phyloP scores from a whole-genome alignment of 2,888 invertebrate species.

The Adela reaumurella region DNA sequence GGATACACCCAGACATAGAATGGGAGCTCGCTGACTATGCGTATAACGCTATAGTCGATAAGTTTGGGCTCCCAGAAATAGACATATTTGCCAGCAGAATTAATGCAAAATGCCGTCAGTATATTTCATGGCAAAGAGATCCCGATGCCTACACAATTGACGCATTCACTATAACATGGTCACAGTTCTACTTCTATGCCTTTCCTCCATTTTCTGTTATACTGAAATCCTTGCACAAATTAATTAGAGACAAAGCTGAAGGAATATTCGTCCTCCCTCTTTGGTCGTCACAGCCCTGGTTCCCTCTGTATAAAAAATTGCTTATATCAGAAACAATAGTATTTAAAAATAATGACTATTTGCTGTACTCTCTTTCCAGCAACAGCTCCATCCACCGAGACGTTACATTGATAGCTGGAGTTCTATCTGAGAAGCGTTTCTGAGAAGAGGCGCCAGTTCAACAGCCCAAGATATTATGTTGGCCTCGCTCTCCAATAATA shows the following conservation, averaged over 20 bases:
- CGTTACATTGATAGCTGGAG: slow-evolving; percentile 8
- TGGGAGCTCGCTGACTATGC: slow-evolving; percentile 1
- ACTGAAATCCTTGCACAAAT: slow-evolving; percentile 8
- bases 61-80: slow-evolving; percentile 8
- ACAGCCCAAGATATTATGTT: too few relatives aligned
- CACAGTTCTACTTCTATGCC: not conserved
- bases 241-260: slow-evolving; percentile 5
- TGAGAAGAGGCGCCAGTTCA: not conserved
- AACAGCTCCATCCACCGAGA: slow-evolving; percentile 6
- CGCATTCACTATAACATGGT: not conserved
- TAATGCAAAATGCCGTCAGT: slow-evolving; percentile 12
- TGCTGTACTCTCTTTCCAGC: not conserved
- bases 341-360: slow-evolving; percentile 4
- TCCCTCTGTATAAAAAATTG: slow-evolving; percentile 4
- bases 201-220: slow-evolving; percentile 14
- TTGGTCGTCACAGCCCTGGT: slow-evolving; percentile 7
- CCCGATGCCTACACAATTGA: not conserved
- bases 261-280: slow-evolving; percentile 6
- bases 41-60: not conserved
- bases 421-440: slow-evolving; percentile 7
- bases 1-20: not conserved
- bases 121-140: slow-evolving; percentile 2
- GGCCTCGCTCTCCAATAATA: too few relatives aligned
- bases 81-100: slow-evolving; percentile 14
- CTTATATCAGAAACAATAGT: slow-evolving; percentile 4